Base-by-base conservation (phyloP, 1,140 invertebrate species). In the Euschistus heros region DNA sequence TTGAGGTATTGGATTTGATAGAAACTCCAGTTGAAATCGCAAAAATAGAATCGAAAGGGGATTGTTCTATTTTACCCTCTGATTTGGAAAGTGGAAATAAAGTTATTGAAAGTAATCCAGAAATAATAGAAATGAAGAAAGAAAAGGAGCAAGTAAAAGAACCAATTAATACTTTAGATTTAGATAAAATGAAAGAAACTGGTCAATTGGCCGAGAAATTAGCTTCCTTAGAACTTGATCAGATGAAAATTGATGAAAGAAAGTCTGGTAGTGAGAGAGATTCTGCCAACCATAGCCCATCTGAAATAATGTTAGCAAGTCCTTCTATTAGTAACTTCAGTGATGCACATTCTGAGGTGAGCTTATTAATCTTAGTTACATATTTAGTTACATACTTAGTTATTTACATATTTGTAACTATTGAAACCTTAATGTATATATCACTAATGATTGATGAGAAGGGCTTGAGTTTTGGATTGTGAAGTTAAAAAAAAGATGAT, bases 201-300 rank as follows among this genome's bases (percentile, higher is more conserved):
- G 20, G 60, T 27, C 52, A 63, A 30, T 37, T 68, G 20, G 66
- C 65, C 20, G 55, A 69, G 1, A 69, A 69, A 44, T 30, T 69
- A 44, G 66, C 66, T 2, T 63, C 54, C 17, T 26, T 70, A 20
- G 70, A 69, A 52, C 37, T 70, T 57, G 66, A 69, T 24, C 52
- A 68, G 24, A 68, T 68, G 63, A 68, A 68, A 18, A 55, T 68
- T 10, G 26, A 46, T 13, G 63, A 66, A 18, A 42, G 26, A 14
- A 57, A 64, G 15, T 67, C 54, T 24, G 61, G 64, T 5, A 57
- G 76, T 61, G 81, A 82, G 68, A 76, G 84, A 66, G 83, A 85
- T 74, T 84, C 83, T 27, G 83, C 83, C 24, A 86, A 84, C 73
- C 82, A 84, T 68, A 86, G 84, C 75, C 84, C 84, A 17, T 80